A percentile compares a stretch with the other conserved stretches of the same genome.
Evolutionary conservation across 1,140 invertebrate genomes (phyloP).

Genomic region (Drosophila pruinosa): DNA sequence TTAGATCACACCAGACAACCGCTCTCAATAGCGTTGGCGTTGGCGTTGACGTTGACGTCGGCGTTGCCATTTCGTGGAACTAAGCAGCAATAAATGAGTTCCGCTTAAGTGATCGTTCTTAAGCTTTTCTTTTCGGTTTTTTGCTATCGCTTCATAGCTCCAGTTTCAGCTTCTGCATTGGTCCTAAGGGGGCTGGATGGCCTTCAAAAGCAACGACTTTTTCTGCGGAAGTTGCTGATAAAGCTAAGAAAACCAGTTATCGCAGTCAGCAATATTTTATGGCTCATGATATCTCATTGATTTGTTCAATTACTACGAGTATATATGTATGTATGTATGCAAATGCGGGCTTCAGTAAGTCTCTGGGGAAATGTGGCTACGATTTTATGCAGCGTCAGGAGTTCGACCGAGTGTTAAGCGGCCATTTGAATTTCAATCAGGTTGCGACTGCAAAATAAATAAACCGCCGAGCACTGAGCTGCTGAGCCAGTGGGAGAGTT

Average conservation of each 20-base stretch:
- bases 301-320: neutral
- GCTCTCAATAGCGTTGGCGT: constrained; percentile 23
- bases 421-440: constrained; percentile 76
- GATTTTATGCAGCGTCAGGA: constrained; percentile 55
- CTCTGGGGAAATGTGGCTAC: constrained; percentile 22
- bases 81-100: constrained; percentile 20
- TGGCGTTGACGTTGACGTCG: neutral
- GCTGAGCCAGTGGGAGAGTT: constrained; percentile 21
- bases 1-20: constrained; percentile 26
- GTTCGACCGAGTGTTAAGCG: constrained; percentile 33
- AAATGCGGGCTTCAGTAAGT: neutral
- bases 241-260: constrained; percentile 10
- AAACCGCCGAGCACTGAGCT: constrained; percentile 20
- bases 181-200: constrained; percentile 9
- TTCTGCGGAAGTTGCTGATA: constrained; percentile 35
- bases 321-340: too few species aligned
- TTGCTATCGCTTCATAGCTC: constrained; percentile 26
- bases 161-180: neutral
- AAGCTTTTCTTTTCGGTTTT: constrained; percentile 11
- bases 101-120: constrained; percentile 33
- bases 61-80: constrained; percentile 23
- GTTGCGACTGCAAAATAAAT: constrained; percentile 59
- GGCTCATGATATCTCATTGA: constrained; percentile 4
- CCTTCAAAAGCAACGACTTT: constrained; percentile 28
- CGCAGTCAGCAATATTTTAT: neutral